phyloP scores from a whole-genome alignment of 2,113 vertebrate species.

The Clarias magur region DNA sequence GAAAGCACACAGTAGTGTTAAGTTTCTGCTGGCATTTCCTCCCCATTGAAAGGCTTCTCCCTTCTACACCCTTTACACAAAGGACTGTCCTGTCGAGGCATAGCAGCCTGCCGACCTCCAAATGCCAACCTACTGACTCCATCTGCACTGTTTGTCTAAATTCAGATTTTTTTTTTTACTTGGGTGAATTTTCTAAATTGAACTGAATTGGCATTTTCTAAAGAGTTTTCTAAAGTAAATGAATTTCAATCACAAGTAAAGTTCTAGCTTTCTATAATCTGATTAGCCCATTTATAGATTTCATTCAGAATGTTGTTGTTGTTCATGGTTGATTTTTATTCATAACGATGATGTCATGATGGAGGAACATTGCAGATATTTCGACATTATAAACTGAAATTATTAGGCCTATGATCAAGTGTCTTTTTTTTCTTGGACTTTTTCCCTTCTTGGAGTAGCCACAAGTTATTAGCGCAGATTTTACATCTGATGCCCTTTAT shows the following conservation, averaged over 20 bases:
- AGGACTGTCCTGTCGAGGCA: constrained; percentile 43
- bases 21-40: constrained; percentile 41
- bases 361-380: neutral
- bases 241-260: neutral
- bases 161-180: neutral
- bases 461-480: too few species aligned
- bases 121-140: constrained; percentile 8
- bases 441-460: too few species aligned
- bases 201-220: neutral
- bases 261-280: neutral
- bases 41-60: constrained; percentile 33
- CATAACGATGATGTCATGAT: neutral
- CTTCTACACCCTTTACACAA: constrained; percentile 35
- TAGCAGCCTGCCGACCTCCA: neutral
- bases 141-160: neutral
- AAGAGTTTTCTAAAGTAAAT: neutral
- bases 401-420: neutral
- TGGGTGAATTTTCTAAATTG: neutral
- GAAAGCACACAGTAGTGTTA: constrained; percentile 42
- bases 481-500: too few species aligned
- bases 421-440: too few species aligned
- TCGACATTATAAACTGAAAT: neutral
- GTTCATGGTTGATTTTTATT: neutral
- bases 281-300: neutral
- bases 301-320: neutral